Evolutionary conservation across 2,888 invertebrate species (phyloP).

Genomic region (Pyrrhosoma nymphula): DNA sequence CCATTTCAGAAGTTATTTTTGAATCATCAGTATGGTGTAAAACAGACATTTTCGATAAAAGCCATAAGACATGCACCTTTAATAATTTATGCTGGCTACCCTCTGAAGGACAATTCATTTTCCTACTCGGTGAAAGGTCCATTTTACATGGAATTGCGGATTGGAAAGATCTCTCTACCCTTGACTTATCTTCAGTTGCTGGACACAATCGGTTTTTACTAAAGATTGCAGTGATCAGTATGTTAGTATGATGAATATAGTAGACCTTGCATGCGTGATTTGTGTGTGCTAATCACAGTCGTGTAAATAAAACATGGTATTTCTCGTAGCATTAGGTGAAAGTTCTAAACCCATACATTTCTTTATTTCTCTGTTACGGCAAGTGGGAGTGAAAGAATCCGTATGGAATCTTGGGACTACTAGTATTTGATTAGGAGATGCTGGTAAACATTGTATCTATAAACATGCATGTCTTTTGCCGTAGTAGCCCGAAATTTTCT

Average conservation of each 20-base stretch:
- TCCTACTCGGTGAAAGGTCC: conserved; percentile 75
- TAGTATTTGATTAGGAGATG: too few species aligned
- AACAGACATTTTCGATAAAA: background rate
- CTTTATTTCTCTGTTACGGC: too few species aligned
- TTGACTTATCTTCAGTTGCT: conserved; percentile 76
- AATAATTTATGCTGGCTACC: conserved; percentile 77
- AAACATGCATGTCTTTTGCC: too few species aligned
- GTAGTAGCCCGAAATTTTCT: too few species aligned
- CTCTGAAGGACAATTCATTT: conserved; percentile 75
- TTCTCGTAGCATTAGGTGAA: too few species aligned
- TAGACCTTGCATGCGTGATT: background rate
- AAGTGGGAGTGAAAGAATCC: too few species aligned
- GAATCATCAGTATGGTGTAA: conserved; percentile 55
- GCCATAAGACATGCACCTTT: conserved; percentile 75
- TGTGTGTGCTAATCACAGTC: background rate
- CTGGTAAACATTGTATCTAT: too few species aligned
- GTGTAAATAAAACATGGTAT: background rate
- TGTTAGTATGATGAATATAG: background rate
- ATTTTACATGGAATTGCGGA: conserved; percentile 74
- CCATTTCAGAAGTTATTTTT: background rate
- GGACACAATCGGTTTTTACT: conserved; percentile 76
- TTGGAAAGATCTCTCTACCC: conserved; percentile 74
- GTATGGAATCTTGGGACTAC: too few species aligned
- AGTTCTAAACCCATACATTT: too few species aligned
- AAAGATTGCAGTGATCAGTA: conserved; percentile 73